phyloP scores from a whole-genome alignment of 2,888 invertebrate species.

The Phytoseiulus persimilis region DNA sequence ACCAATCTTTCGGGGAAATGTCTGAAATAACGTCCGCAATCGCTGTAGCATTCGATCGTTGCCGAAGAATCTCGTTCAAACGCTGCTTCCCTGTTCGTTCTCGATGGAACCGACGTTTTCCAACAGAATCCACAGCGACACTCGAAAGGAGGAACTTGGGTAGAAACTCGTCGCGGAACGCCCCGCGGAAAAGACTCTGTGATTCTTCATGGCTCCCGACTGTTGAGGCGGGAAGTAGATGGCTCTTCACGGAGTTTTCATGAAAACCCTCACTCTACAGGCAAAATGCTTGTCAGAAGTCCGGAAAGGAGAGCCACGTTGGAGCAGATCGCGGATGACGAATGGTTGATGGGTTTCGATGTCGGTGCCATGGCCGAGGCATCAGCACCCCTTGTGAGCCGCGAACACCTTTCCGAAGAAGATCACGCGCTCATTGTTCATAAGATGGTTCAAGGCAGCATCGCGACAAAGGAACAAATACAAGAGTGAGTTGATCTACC shows the following conservation, averaged over 20 bases:
- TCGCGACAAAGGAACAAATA: conserved; percentile 88
- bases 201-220: background rate
- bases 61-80: too few relatives aligned
- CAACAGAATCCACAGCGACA: too few relatives aligned
- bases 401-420: conserved; percentile 79
- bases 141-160: too few relatives aligned
- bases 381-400: conserved; percentile 67
- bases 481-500: conserved; percentile 61
- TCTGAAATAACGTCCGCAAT: too few relatives aligned
- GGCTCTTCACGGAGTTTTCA: background rate
- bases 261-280: conserved; percentile 47
- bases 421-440: conserved; percentile 84
- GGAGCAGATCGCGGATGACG: conserved; percentile 73
- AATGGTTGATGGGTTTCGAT: conserved; percentile 58
- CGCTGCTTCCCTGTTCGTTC: too few relatives aligned
- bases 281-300: conserved; percentile 83
- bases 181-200: too few relatives aligned
- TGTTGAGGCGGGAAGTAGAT: background rate
- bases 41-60: too few relatives aligned
- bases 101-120: too few relatives aligned
- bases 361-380: conserved; percentile 40
- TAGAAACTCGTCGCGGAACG: too few relatives aligned
- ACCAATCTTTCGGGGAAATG: too few relatives aligned
- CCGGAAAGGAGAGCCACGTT: conserved; percentile 82
- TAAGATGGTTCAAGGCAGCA: conserved; percentile 89